Evolutionary conservation across 2,797 vertebrate species (phyloP).

Genomic region (Gallinago nigripennis): DNA sequence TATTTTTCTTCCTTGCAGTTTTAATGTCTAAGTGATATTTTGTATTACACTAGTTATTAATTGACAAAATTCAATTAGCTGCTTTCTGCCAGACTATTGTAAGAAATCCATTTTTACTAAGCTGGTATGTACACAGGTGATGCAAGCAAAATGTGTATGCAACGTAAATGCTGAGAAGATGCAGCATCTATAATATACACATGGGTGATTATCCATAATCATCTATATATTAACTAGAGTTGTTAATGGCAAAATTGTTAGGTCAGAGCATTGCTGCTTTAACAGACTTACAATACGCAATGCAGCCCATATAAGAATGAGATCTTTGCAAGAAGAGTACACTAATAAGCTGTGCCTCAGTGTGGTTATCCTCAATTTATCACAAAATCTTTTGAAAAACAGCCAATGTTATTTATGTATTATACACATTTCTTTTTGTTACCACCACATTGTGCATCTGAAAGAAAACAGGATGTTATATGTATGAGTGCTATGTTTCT

Average conservation of each 20-base stretch:
- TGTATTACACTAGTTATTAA: not conserved
- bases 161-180: not conserved
- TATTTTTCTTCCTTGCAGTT: not conserved
- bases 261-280: not conserved
- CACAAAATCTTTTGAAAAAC: not conserved
- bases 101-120: not conserved
- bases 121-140: not conserved
- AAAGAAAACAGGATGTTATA: not conserved
- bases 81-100: not conserved
- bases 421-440: not conserved
- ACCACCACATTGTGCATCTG: not conserved
- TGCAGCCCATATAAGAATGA: not conserved
- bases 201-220: not conserved
- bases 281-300: not conserved
- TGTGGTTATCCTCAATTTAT: not conserved
- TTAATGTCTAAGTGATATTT: not conserved
- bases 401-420: not conserved
- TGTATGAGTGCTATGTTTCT: not conserved
- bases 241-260: not conserved
- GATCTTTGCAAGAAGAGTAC: not conserved
- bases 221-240: not conserved
- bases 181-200: not conserved
- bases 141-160: not conserved
- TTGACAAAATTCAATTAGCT: not conserved
- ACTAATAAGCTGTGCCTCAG: not conserved